Base-by-base conservation (phyloP, 1,140 invertebrate species). In the Papilio glaucus region DNA sequence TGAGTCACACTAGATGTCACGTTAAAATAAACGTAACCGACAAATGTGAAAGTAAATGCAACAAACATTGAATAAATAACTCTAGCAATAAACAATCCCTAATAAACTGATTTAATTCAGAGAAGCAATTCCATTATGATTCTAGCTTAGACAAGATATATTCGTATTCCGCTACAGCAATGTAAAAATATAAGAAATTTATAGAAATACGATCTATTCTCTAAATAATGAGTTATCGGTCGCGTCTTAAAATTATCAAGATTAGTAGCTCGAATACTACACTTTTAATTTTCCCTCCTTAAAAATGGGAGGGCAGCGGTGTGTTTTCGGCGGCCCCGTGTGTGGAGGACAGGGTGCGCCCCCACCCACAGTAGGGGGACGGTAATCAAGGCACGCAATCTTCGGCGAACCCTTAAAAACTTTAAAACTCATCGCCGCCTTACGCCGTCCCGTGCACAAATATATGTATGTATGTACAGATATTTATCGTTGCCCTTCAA, bases 241-340 rank as follows among this genome's bases (percentile, higher is more conserved):
- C 38, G 71, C 75, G 73, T 89, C 86, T 89, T 92, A 42, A 84
- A 89, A 89, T 82, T 83, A 88, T 80, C 90, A 92, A 91, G 76
- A 85, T 67, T 4, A 6, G 13, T 45, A 37, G 41, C 61, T 21
- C 81, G n/a, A 62, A 45, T 38, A 69, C 68, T 73, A 88, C 83
- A 90, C 87, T 92, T 92, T 92, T 92, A 92, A 92, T 92, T 92
- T 91, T 90, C 87, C 89, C 89, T 92, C 88, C 90, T 92, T 92
- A 92, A 92, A 92, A 92, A 92, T 87, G 85, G 89, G 89, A 85
- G 85, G 90, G 78, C 80, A 85, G 86, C 81, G 78, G 79, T 81
- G 78, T 79, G 81, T 85, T 86, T 83, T 79, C 71, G 81, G 79
- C 79, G 62, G 62, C 63, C 65, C 72, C 81, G 89, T 88, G 83